Percentiles rank a stretch among this genome's conserved stretches.
phyloP scores from a whole-genome alignment of 2,113 vertebrate species.

The Larimichthys polyactis region DNA sequence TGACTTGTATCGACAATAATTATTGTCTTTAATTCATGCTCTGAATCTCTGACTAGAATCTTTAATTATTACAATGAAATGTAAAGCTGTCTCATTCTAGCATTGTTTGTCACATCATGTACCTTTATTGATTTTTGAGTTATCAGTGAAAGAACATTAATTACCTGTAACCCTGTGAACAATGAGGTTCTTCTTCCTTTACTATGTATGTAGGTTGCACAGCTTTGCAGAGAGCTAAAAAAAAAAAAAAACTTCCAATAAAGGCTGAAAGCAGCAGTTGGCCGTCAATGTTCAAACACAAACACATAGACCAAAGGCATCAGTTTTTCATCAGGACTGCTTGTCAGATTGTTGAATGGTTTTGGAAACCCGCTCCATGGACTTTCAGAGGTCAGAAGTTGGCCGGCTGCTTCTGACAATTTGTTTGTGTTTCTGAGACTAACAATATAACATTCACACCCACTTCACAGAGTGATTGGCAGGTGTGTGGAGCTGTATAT shows the following conservation, averaged over 20 bases:
- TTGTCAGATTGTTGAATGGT: neutral
- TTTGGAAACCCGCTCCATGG: no score
- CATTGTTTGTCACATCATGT: neutral
- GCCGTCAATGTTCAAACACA: neutral
- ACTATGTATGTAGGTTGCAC: neutral
- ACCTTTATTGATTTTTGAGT: neutral
- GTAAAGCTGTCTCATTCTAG: neutral
- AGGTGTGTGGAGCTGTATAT: neutral
- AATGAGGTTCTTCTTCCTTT: neutral
- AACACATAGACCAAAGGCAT: no score
- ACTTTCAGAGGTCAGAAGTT: no score
- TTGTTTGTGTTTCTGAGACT: neutral
- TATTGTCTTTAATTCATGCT: slow-evolving; percentile 8
- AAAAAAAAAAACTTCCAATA: neutral
- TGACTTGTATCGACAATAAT: neutral
- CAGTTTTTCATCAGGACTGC: neutral
- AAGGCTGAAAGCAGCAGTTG: neutral
- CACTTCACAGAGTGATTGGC: neutral
- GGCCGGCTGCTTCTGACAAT: neutral
- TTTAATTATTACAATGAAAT: slow-evolving; percentile 13
- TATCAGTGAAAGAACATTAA: neutral
- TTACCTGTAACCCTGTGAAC: neutral
- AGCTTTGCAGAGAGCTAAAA: neutral
- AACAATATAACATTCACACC: neutral
- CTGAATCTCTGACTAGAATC: slow-evolving; percentile 9